Base-by-base conservation (phyloP, 2,797 vertebrate genomes). In the Antennarius maculatus region DNA sequence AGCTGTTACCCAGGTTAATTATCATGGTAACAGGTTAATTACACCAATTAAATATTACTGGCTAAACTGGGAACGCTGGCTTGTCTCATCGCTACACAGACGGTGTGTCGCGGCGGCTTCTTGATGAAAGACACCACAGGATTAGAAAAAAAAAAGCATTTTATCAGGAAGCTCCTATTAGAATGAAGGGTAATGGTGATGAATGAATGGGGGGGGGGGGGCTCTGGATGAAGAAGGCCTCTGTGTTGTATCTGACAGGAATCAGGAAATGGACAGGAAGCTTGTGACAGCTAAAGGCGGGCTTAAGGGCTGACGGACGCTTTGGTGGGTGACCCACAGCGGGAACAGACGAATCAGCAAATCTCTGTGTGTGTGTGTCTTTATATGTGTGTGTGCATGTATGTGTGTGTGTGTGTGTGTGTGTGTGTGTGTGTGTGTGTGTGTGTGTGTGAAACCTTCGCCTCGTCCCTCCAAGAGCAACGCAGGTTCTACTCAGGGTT, bases 1-100 rank as follows among this genome's bases (percentile, higher is more conserved):
- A 85, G 83, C 83, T 80, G 76, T 66, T 79, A 75, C 85, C 79
- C 82, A 85, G 86, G 89, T 88, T 91, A 91, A 91, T 89, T 84
- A 81, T 79, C 76, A 81, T 74, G 71, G 79, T 73, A 90, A 88
- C 87, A 89, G 89, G 90, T 89, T 88, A 92, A 91, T 90, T 88
- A 80, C 63, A 85, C 81, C 86, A 84, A 92, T 90, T 87, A 86
- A 88, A 79, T 69, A 77, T 78, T 68, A 86, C 83, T 83, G 76
- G 86, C 67, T 71, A 82, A 63, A 87, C 74, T 84, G 72, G 81
- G 64, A 70, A 66, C 57, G 69, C 74, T 77, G 81, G 70, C 62
- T 74, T 73, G 66, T 64, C 76, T 83, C 79, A 55, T 49, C 50
- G 23, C 42, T 13, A 29, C 48, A 41, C 3, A 29, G 28, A 17